Conservation (phyloP, 2,888 invertebrate species). For the Beris morrisii region DNA sequence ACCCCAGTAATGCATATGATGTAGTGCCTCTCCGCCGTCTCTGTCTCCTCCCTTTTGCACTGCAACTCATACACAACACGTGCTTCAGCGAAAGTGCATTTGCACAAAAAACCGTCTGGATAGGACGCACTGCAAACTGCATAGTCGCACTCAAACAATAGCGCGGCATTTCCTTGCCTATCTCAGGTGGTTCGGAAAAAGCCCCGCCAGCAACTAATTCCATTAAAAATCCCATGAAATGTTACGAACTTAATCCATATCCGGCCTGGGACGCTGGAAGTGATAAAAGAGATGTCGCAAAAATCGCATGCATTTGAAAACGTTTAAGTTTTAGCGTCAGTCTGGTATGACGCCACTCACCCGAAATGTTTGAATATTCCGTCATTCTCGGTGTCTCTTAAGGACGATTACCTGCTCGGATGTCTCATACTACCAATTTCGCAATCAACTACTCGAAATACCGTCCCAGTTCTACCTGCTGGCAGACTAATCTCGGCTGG, state of each 20-base stretch:
- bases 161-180: no score
- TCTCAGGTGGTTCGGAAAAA: conserved; percentile 13
- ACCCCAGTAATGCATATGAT: conserved; percentile 28
- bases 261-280: not conserved
- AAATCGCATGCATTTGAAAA: conserved; percentile 2
- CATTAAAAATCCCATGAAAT: conserved; percentile 27
- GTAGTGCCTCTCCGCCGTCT: conserved; percentile 9
- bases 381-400: not conserved
- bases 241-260: conserved; percentile 16
- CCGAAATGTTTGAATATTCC: not conserved
- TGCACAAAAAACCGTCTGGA: conserved; percentile 23
- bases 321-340: not conserved
- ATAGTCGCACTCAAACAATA: no score
- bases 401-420: conserved; percentile 19
- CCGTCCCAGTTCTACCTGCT: not conserved
- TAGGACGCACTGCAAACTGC: no score
- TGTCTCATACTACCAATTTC: conserved; percentile 2
- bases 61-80: conserved; percentile 22
- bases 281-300: conserved; percentile 8
- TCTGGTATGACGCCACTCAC: conserved; percentile 4
- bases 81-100: conserved; percentile 21
- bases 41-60: conserved; percentile 3
- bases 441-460: conserved; percentile 6
- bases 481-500: conserved; percentile 14
- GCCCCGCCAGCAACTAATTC: conserved; percentile 10